A percentile compares a stretch with the other conserved stretches of the same genome.
These are phyloP conservation scores for Zoroaster sp. DNA, from an alignment of 53 echinoderm and acorn worm species.

Conservation along the genomic window DNA sequence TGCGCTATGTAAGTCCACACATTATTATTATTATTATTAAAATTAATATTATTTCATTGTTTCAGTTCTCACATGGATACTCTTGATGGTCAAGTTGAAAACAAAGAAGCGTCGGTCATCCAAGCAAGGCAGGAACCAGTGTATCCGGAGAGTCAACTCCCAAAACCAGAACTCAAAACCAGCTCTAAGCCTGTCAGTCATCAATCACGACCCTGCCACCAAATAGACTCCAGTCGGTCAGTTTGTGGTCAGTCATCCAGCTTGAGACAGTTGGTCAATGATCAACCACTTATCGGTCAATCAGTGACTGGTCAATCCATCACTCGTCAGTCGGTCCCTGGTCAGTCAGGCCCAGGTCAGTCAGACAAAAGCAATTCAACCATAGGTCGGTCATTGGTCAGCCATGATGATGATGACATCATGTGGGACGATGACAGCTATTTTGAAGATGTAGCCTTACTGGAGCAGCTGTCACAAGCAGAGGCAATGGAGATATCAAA, in stretches of 20 bases:
- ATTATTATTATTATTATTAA: no score
- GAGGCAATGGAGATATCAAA: constrained; percentile 9
- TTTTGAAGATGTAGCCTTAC: constrained; percentile 15
- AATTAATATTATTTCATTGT: background rate
- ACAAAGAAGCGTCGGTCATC: background rate
- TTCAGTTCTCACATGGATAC: background rate
- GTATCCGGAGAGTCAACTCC: background rate
- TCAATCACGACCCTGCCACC: background rate
- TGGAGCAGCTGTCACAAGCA: constrained; percentile 26
- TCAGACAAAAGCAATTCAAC: background rate
- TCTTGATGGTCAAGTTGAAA: background rate
- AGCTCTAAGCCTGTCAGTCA: background rate
- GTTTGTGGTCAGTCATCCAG: background rate
- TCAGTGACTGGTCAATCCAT: background rate
- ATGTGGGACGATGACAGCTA: constrained; percentile 19
- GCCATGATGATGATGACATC: background rate
- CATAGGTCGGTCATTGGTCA: background rate
- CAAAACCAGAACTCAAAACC: background rate
- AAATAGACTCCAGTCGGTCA: background rate
- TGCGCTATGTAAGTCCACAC: no score
- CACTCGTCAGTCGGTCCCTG: background rate
- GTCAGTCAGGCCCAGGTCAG: background rate
- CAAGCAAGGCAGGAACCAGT: background rate
- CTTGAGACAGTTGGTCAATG: background rate
- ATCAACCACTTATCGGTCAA: background rate